These are phyloP conservation scores for Megalops atlanticus DNA, from an alignment of 2,113 vertebrate genomes.

Conservation along the genomic window DNA sequence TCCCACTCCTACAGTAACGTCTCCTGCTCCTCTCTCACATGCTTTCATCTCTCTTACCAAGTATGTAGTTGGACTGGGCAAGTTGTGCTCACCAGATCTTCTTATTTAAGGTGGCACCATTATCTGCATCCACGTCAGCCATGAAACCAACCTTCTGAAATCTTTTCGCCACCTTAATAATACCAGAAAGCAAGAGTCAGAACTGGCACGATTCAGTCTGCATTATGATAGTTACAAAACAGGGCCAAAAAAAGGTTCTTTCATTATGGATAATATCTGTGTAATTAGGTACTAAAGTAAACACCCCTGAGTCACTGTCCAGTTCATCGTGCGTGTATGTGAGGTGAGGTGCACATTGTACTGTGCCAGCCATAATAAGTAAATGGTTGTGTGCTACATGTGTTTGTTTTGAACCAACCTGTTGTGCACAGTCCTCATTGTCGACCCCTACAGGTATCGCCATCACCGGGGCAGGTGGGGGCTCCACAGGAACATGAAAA, in stretches of 20 bases:
- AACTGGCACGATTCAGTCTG: background rate
- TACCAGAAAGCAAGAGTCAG: background rate
- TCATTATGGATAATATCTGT: background rate
- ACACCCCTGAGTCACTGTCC: background rate
- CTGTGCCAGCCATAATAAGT: no score
- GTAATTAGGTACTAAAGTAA: background rate
- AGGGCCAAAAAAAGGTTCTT: background rate
- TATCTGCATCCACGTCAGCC: constrained; percentile 70
- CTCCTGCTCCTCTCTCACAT: constrained; percentile 56
- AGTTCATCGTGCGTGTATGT: no score
- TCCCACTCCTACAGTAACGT: background rate
- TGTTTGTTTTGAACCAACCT: constrained; percentile 66
- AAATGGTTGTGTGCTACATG: no score
- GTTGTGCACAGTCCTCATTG: constrained; percentile 71
- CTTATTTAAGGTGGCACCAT: constrained; percentile 77
- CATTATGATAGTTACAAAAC: background rate
- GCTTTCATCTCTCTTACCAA: constrained; percentile 69
- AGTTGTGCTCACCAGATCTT: constrained; percentile 86
- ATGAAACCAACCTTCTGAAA: constrained; percentile 74
- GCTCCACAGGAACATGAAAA: constrained; percentile 85
- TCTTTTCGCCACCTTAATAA: constrained; percentile 70
- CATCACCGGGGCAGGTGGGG: constrained; percentile 80
- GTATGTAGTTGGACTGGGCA: constrained; percentile 87
- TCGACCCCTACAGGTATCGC: constrained; percentile 78
- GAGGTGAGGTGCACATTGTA: no score